A percentile compares a stretch with the other conserved stretches of the same genome.
These are phyloP conservation scores for Vannuccia rotundouncinata DNA, from an alignment of 2,888 invertebrate genomes.

Conservation along the genomic window DNA sequence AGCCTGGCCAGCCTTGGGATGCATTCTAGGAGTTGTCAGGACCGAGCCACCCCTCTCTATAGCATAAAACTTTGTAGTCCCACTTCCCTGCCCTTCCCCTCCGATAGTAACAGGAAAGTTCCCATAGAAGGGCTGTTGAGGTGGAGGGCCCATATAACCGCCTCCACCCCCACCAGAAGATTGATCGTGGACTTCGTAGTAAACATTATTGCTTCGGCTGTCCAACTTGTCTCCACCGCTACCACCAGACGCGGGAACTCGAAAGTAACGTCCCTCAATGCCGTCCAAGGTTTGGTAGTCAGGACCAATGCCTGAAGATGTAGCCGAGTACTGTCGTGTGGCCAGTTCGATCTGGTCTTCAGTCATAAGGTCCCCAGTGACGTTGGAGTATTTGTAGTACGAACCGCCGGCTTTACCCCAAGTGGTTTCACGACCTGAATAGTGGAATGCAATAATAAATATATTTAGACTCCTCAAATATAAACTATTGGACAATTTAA, in stretches of 20 bases:
- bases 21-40: neutral
- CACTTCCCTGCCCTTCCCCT: neutral
- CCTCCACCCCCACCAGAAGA: neutral
- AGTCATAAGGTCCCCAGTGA: neutral
- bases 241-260: neutral
- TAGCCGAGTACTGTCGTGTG: neutral
- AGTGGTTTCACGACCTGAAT: too few relatives aligned
- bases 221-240: neutral
- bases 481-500: too few relatives aligned
- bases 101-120: neutral
- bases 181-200: constrained; percentile 13
- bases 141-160: too few relatives aligned
- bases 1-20: constrained; percentile 6
- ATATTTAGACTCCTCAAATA: too few relatives aligned
- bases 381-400: constrained; percentile 15
- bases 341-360: constrained; percentile 8
- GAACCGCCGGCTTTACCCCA: too few relatives aligned
- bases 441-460: too few relatives aligned
- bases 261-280: neutral
- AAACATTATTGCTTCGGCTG: neutral
- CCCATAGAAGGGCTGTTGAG: too few relatives aligned
- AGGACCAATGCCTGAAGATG: neutral
- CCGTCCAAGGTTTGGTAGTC: neutral
- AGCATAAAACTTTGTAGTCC: neutral
- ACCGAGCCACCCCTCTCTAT: neutral